Evolutionary conservation across 2,888 invertebrate genomes (phyloP), one percentile per base, ranked within the genome.

Genomic region (Papilio gigon): DNA sequence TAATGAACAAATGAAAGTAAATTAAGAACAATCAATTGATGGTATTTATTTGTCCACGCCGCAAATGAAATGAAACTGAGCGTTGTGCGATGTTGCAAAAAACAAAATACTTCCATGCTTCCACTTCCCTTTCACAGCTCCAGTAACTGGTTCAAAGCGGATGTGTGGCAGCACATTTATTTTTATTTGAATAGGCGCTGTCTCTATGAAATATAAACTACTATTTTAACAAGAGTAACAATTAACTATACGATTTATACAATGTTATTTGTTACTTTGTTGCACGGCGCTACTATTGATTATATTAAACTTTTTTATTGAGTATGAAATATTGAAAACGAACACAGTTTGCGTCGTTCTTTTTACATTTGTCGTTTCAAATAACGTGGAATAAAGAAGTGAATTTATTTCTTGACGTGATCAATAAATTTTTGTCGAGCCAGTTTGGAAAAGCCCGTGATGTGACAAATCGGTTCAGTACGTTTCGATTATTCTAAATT

Each of bases 371-470:
- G 9, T 2, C 12, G 4, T 22, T 22, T 11, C 20, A 12, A 12
- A 47, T 12, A 12, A 11, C 4, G 40, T 11, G 22, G 42, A n/a
- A n/a, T 42, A 42, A 14, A 22, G 11, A 22, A 22, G 20, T 12
- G 12, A 9, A 22, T 9, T 4, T 22, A 11, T 22, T 47, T 47
- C 20, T 4, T 47, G 9, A 20, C 0, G 22, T 3, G 20, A 44
- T 44, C 44, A 44, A 44, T 44, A 44, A 8, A 4, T 9, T 20
- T 9, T 17, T 42, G 17, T 44, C 47, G 9, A 47, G 22, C 22
- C 47, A 12, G 11, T 47, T 47, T 22, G 47, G 47, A 47, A 47
- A 47, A 47, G 22, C 47, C 47, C 47, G 0, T 47, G 47, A 47
- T 22, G n/a, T n/a, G 47, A 47, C 47, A 47, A 47, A 47, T 47